Evolutionary conservation across 2,113 vertebrate species (phyloP).

Genomic region (Clinocottus analis): DNA sequence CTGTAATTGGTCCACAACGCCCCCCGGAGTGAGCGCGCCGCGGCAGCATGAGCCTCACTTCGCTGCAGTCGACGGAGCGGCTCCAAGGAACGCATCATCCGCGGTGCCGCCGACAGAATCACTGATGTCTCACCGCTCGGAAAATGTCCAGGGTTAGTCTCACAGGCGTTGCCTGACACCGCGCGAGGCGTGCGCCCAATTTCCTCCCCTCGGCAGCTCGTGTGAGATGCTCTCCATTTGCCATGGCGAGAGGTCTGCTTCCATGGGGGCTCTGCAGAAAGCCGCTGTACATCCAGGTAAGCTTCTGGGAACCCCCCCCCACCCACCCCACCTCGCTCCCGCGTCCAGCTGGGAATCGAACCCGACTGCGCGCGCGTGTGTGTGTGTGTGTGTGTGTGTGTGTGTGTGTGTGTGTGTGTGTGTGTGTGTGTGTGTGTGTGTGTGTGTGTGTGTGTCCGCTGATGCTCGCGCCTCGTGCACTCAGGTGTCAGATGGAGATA

Average conservation of each 20-base stretch:
- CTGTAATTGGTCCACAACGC: constrained; percentile 50
- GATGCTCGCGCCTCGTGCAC: too few species aligned
- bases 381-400: too few species aligned
- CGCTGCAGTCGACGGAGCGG: constrained; percentile 49
- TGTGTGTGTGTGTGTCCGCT: not conserved
- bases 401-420: too few species aligned
- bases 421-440: too few species aligned
- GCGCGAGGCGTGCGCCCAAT: constrained; percentile 6
- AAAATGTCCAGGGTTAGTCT: constrained; percentile 9
- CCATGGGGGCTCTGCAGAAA: constrained; percentile 88
- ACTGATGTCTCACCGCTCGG: not conserved
- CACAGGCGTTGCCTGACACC: constrained; percentile 18
- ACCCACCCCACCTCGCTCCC: too few species aligned
- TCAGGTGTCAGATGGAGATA: not conserved
- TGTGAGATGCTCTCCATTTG: constrained; percentile 87
- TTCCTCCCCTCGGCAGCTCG: constrained; percentile 54
- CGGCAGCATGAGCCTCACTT: constrained; percentile 36
- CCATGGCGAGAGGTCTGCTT: constrained; percentile 91
- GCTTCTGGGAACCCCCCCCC: constrained; percentile 64
- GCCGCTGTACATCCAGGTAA: constrained; percentile 89
- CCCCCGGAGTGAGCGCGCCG: constrained; percentile 20
- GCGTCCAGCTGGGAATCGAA: not conserved
- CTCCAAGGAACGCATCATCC: not conserved
- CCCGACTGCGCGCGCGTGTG: too few species aligned
- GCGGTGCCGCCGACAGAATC: constrained; percentile 3